A percentile compares a stretch with the other conserved stretches of the same genome.
Conservation (phyloP, 2,888 invertebrate genomes). For the Lasioglossum lativentre region DNA sequence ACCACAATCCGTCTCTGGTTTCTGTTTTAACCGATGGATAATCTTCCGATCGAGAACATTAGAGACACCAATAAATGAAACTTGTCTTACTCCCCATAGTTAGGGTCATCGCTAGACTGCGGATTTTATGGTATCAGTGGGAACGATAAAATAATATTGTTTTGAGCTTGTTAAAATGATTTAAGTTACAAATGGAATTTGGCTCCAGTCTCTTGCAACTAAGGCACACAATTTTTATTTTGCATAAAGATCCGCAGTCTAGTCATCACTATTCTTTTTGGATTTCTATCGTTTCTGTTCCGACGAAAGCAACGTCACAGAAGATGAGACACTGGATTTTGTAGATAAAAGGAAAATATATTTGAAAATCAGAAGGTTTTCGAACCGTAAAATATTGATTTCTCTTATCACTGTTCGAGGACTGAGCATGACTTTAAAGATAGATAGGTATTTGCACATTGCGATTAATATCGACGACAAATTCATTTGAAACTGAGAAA, state of each 20-base stretch:
- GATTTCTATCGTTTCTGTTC: neutral
- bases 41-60: neutral
- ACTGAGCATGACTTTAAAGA: neutral
- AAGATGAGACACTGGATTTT: neutral
- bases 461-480: neutral
- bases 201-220: neutral
- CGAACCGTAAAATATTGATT: neutral
- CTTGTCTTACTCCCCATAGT: too few species aligned
- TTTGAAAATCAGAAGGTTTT: neutral
- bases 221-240: neutral
- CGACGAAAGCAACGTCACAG: neutral
- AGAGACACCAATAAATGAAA: too few species aligned
- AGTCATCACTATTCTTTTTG: neutral
- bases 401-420: too few species aligned
- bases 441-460: neutral
- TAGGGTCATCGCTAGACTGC: too few species aligned
- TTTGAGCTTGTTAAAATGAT: neutral
- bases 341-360: too few species aligned
- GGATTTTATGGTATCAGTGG: too few species aligned
- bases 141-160: neutral
- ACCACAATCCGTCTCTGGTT: neutral
- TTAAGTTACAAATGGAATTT: neutral
- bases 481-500: neutral
- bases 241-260: neutral
- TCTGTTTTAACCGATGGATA: neutral